phyloP scores from a whole-genome alignment of 2,797 vertebrate species.

The Cirrhinus molitorella region DNA sequence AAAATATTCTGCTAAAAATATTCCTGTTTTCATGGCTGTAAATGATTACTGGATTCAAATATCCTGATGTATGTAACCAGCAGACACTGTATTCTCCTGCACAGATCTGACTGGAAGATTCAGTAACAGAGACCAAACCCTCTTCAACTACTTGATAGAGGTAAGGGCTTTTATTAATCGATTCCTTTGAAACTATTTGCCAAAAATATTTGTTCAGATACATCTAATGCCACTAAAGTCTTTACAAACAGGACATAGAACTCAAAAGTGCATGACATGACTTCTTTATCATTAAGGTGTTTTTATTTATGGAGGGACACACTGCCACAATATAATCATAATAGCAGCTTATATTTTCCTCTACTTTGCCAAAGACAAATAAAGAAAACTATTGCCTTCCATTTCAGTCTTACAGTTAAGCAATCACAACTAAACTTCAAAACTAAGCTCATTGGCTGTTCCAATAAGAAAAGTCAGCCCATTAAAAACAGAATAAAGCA shows the following conservation, averaged over 20 bases:
- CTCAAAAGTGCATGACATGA: background rate
- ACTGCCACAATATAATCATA: background rate
- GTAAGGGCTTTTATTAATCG: too few species aligned
- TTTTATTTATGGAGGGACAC: background rate
- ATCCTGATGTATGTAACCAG: slow-evolving; percentile 50
- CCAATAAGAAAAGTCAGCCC: background rate
- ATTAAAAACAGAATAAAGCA: too few species aligned
- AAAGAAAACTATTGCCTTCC: background rate
- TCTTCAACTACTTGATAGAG: too few species aligned
- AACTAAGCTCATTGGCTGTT: background rate
- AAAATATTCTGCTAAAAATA: too few species aligned
- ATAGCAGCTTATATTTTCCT: background rate
- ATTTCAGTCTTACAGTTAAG: background rate
- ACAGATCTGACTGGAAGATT: slow-evolving; percentile 31
- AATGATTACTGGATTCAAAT: slow-evolving; percentile 42
- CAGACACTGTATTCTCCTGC: slow-evolving; percentile 45
- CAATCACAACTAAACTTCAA: background rate
- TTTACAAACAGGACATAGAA: too few species aligned
- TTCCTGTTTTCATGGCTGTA: slow-evolving; percentile 37
- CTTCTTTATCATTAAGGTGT: background rate
- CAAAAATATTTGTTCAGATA: too few species aligned
- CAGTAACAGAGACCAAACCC: too few species aligned
- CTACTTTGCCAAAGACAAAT: background rate
- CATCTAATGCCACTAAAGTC: too few species aligned
- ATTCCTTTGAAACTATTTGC: too few species aligned